Conservation (phyloP, 2,888 invertebrate species). For the Acronicta leporina region DNA sequence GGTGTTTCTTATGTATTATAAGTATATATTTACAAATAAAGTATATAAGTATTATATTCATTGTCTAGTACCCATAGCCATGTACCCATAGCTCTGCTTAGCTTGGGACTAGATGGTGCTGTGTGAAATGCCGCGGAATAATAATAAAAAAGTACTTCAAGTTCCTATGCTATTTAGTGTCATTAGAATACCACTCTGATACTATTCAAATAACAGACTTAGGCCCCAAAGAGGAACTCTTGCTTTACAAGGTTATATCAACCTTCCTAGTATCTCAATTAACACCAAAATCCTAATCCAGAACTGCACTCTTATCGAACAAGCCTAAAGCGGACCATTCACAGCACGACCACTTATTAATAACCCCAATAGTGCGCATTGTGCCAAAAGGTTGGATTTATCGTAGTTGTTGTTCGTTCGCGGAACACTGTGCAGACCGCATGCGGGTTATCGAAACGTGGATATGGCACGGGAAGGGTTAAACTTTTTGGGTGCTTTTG, state of each 20-base stretch:
- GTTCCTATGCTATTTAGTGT: too few species aligned
- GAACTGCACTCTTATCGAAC: slow-evolving; percentile 35
- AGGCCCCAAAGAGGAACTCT: too few species aligned
- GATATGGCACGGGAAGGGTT: slow-evolving; percentile 40
- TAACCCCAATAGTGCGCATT: slow-evolving; percentile 65
- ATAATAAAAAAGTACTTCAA: too few species aligned
- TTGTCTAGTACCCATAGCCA: too few species aligned
- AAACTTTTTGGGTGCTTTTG: slow-evolving; percentile 38
- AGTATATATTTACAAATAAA: too few species aligned
- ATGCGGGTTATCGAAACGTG: slow-evolving; percentile 24
- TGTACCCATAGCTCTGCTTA: too few species aligned
- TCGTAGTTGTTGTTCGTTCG: slow-evolving; percentile 63
- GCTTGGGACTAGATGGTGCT: too few species aligned
- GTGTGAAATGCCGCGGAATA: too few species aligned
- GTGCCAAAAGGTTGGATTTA: slow-evolving; percentile 69
- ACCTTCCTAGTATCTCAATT: slow-evolving; percentile 19
- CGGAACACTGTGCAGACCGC: slow-evolving; percentile 43
- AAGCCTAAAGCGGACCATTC: slow-evolving; percentile 53
- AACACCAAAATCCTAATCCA: slow-evolving; percentile 18
- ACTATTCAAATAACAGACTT: too few species aligned
- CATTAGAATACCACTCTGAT: too few species aligned
- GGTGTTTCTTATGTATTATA: too few species aligned
- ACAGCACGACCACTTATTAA: slow-evolving; percentile 67
- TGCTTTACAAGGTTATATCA: not conserved
- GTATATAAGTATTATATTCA: too few species aligned